These are phyloP conservation scores for Pseudopipra pipra DNA, from an alignment of 2,113 vertebrate species.

Conservation along the genomic window DNA sequence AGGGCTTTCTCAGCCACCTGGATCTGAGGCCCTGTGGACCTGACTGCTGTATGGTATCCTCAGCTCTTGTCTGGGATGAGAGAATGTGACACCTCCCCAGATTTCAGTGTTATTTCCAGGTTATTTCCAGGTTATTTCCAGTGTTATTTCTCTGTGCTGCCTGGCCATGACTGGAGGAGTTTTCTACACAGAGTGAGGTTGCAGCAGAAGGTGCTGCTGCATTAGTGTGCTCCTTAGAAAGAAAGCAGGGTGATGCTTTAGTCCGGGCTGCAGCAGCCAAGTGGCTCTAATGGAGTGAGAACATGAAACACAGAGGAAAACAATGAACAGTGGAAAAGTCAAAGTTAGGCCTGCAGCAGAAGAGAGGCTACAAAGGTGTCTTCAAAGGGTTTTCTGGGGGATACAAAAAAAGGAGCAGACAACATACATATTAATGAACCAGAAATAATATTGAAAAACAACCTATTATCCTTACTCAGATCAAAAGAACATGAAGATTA, in stretches of 20 bases:
- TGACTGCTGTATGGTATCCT: not conserved
- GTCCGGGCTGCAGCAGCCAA: not conserved
- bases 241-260: not conserved
- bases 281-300: not conserved
- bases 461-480: slow-evolving; percentile 65
- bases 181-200: not conserved
- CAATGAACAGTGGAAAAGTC: slow-evolving; percentile 40
- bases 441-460: slow-evolving; percentile 70
- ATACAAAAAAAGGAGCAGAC: slow-evolving; percentile 15
- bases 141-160: not conserved
- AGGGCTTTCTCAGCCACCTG: not conserved
- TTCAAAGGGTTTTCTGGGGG: slow-evolving; percentile 57
- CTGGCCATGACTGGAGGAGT: not conserved
- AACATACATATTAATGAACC: slow-evolving; percentile 72
- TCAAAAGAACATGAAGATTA: slow-evolving; percentile 69
- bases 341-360: slow-evolving; percentile 62
- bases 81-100: not conserved
- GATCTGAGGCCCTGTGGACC: not conserved
- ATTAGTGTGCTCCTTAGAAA: not conserved
- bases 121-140: no score
- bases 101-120: not conserved
- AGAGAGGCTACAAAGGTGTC: slow-evolving; percentile 58
- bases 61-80: not conserved
- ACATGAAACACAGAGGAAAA: slow-evolving; percentile 28
- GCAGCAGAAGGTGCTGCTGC: not conserved